Base-by-base conservation (phyloP, 2,113 vertebrate genomes). In the Pyxicephalus adspersus region DNA sequence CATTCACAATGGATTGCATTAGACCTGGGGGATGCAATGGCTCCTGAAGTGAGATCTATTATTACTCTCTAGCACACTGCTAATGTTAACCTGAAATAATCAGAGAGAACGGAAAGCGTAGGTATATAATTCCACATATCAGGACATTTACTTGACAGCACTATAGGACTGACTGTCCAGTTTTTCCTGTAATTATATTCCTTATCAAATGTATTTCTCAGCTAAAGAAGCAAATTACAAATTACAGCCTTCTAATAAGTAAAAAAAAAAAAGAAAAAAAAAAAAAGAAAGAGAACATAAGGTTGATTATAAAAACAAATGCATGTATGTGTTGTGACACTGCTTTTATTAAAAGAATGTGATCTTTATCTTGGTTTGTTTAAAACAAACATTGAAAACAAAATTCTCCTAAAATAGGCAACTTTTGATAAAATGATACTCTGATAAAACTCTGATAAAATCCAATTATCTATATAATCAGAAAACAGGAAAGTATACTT, bases 61-160 rank as follows among this genome's bases (percentile, higher is more conserved):
- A 74, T 74, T 74, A 74, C 71, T 60, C 17, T 55, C 54, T 22
- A 74, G 71, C 54, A 60, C 55, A 22, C 19, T 57, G 52, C 54
- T 74, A 58, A 74, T 72, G 25, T 58, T 55, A 74, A 74, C 15
- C 22, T 60, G 29, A 74, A 60, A 22, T 60, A 58, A 74, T 74
- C 71, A 60, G 55, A 60, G 71, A 23, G 71, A 23, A 38, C 34
- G 3, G n/a, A 29, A 58, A 16, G 71, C 11, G 26, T 38, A 58
- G 55, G 29, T 38, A 58, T 58, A 57, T 31, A 58, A 74, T 38
- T 20, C 19, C 54, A 74, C 31, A 22, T 74, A 18, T 74, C 71
- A 38, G 54, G 71, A 57, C 20, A 58, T 23, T 22, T 74, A 60
- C 71, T 28, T 74, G 70, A 73, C 52, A 73, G 54, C 70, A 58